Conservation (phyloP, 2,797 vertebrate species). For the Scolopax rusticola region DNA sequence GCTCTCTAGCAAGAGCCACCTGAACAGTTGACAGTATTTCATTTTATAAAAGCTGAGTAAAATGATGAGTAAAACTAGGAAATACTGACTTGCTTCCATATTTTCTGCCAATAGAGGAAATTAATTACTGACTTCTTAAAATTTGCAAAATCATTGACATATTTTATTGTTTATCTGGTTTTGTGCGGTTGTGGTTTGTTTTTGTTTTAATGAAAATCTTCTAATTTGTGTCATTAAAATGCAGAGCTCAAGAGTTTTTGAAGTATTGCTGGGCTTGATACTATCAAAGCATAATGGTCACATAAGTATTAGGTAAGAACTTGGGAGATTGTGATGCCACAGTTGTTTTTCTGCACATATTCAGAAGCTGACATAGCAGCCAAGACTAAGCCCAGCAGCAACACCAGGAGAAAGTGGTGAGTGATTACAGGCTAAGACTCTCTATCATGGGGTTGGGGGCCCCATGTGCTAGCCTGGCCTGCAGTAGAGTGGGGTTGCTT, state of each 20-base stretch:
- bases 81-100: neutral
- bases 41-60: neutral
- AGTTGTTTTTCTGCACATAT: neutral
- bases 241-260: neutral
- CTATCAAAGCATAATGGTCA: neutral
- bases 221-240: neutral
- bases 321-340: neutral
- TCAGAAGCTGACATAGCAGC: neutral
- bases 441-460: fast-evolving
- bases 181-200: neutral
- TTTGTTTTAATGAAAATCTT: neutral
- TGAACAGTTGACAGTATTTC: neutral
- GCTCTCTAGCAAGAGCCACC: neutral
- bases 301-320: neutral
- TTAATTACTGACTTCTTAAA: neutral
- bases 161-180: neutral
- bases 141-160: neutral
- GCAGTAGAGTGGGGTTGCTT: neutral
- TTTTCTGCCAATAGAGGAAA: neutral
- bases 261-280: neutral
- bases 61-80: neutral
- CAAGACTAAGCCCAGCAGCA: neutral
- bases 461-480: neutral
- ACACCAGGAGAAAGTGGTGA: fast-evolving
- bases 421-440: no score